Percentiles rank a stretch among this genome's conserved stretches.
Evolutionary conservation across 2,888 invertebrate species (phyloP).

Genomic region (Caenorhabditis wallacei): DNA sequence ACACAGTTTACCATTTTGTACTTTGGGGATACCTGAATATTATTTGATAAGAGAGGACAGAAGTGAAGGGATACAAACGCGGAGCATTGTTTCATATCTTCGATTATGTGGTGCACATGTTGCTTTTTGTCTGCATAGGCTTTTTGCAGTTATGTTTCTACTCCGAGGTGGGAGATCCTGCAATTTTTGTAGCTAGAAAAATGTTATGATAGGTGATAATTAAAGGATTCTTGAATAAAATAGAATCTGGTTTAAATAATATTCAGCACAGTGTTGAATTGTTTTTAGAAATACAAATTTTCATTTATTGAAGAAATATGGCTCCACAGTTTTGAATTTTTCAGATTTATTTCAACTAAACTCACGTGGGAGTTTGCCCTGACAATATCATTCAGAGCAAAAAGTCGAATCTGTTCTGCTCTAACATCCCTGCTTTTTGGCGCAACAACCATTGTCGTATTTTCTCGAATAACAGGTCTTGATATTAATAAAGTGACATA

Average conservation of each 20-base stretch:
- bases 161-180: constrained; percentile 42
- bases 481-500: constrained; percentile 23
- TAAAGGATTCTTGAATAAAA: no score
- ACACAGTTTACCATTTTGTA: constrained; percentile 73
- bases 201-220: no score
- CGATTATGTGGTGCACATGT: constrained; percentile 42
- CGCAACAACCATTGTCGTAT: constrained; percentile 1
- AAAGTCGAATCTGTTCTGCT: constrained; percentile 42
- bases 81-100: constrained; percentile 58
- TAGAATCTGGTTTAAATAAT: no score
- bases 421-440: constrained; percentile 35
- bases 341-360: no score
- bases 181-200: no score
- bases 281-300: no score
- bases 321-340: no score
- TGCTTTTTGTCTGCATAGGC: constrained; percentile 32
- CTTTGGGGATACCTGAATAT: constrained; percentile 52
- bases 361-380: constrained; percentile 50
- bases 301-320: no score
- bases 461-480: constrained; percentile 15
- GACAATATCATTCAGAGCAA: constrained; percentile 50
- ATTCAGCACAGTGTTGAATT: no score
- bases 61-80: no score
- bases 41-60: no score
- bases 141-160: constrained; percentile 33